Conservation (phyloP, 2,113 vertebrate species). For the Antechinus flavipes region DNA sequence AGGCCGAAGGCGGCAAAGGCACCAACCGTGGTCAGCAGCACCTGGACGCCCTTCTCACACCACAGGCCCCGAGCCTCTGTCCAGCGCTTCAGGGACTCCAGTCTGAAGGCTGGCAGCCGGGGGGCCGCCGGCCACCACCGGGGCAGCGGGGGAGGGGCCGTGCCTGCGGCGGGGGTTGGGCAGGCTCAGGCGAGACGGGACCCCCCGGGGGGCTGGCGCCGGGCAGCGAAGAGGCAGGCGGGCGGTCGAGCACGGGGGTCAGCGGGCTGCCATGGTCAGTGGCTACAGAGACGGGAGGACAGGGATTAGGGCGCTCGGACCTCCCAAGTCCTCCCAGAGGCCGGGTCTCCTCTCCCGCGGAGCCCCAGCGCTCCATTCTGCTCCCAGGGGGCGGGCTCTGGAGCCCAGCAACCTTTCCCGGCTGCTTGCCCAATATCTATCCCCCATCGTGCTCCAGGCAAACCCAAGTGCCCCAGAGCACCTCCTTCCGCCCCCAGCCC, state of each 20-base stretch:
- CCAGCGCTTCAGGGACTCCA: slow-evolving; percentile 85
- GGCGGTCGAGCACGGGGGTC: slow-evolving; percentile 65
- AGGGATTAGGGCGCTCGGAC: background rate
- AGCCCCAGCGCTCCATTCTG: background rate
- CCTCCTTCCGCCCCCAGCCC: background rate
- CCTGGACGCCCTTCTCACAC: slow-evolving; percentile 96
- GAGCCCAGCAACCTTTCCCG: background rate
- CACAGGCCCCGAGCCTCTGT: slow-evolving; percentile 89
- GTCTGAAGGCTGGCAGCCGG: slow-evolving; percentile 76
- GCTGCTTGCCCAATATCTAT: background rate
- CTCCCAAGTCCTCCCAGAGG: background rate
- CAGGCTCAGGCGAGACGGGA: slow-evolving; percentile 70
- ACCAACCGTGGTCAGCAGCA: slow-evolving; percentile 94
- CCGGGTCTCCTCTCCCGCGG: background rate
- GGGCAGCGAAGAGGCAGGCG: slow-evolving; percentile 62
- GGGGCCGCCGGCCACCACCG: slow-evolving; percentile 80
- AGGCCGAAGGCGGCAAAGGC: slow-evolving; percentile 96
- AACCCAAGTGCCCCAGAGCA: background rate
- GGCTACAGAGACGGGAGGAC: slow-evolving; percentile 14
- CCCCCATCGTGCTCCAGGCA: background rate
- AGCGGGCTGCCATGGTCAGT: slow-evolving; percentile 67
- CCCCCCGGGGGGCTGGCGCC: slow-evolving; percentile 59
- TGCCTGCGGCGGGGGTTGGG: slow-evolving; percentile 69
- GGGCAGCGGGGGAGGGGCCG: slow-evolving; percentile 77
- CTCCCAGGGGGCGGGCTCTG: background rate